A percentile compares a stretch with the other conserved stretches of the same genome.
Conservation (phyloP, 2,888 invertebrate species). For the Tachystola acroxantha region DNA sequence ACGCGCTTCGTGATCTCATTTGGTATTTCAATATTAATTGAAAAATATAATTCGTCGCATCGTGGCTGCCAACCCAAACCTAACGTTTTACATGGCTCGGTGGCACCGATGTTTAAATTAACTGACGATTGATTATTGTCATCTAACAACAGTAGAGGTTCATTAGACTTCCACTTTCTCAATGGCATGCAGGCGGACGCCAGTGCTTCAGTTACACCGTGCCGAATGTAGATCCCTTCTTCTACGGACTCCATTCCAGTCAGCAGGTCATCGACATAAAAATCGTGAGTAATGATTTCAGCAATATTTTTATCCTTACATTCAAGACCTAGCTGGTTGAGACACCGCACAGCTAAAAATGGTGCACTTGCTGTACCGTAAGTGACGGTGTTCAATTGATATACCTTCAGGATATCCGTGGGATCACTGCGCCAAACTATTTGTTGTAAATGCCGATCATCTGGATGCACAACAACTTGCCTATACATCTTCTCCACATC, state of each 20-base stretch:
- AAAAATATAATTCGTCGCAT: constrained; percentile 12
- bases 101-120: constrained; percentile 12
- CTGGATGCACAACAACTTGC: background rate
- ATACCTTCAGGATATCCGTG: constrained; percentile 6
- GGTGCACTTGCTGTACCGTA: constrained; percentile 23
- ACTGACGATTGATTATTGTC: constrained; percentile 5
- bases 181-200: constrained; percentile 18
- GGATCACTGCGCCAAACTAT: constrained; percentile 12
- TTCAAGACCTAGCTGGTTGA: constrained; percentile 20
- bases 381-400: constrained; percentile 16
- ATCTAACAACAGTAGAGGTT: no score
- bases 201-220: constrained; percentile 11
- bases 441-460: constrained; percentile 6
- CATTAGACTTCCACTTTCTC: no score
- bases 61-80: constrained; percentile 16
- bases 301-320: constrained; percentile 12
- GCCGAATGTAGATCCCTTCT: constrained; percentile 9
- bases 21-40: background rate
- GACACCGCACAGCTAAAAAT: constrained; percentile 20
- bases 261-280: constrained; percentile 24
- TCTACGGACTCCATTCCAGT: constrained; percentile 12
- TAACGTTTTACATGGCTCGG: constrained; percentile 12
- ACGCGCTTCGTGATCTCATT: constrained; percentile 15
- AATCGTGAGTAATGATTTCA: constrained; percentile 20
- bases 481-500: constrained; percentile 19